Base-by-base conservation (phyloP, 1,140 invertebrate species). In the Homalodisca vitripennis region DNA sequence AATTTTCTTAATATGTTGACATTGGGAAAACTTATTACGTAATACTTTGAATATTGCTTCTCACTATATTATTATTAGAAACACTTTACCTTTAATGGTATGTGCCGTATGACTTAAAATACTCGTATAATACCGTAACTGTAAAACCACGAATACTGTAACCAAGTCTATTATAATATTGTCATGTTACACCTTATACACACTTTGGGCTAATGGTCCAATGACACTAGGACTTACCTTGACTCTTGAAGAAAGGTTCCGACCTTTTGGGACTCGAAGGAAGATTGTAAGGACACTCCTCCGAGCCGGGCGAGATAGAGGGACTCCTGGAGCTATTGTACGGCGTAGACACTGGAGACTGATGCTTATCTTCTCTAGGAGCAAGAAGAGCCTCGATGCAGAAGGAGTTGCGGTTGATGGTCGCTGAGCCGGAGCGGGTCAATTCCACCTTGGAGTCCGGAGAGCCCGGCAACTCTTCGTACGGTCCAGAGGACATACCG, bases 361-460 rank as follows among this genome's bases (percentile, higher is more conserved):
- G 22, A 17, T 47, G 6, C 2, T 46, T 70, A 55, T 55, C 1
- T 27, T 66, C 24, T 57, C 46, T 34, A 2, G 68, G 68, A 6
- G 80, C 86, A 14, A 89, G 74, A n/a, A 89, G 75, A 0, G 87
- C 87, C 62, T 89, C 87, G 65, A 89, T 89, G 74, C 87, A 88
- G 74, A 89, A 89, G 0, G 87, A 88, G 12, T 83, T 85, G 12
- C 68, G 22, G 29, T 26, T 55, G 26, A 31, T 29, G 6, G 66
- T 14, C n/a, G 1, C 20, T n/a, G 66, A 17, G 10, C 55, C 27
- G 17, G 53, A 41, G 17, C 63, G 17, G 26, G 27, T 60, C 55
- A 60, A 26, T 13, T 60, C 55, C 3, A 60, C 55, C 55, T 60
- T 26, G 3, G 27, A 60, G 24, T 27, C 48, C 48, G 48, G 17